Evolutionary conservation across 2,797 vertebrate species (phyloP).

Genomic region (Rhinogobio ventralis): DNA sequence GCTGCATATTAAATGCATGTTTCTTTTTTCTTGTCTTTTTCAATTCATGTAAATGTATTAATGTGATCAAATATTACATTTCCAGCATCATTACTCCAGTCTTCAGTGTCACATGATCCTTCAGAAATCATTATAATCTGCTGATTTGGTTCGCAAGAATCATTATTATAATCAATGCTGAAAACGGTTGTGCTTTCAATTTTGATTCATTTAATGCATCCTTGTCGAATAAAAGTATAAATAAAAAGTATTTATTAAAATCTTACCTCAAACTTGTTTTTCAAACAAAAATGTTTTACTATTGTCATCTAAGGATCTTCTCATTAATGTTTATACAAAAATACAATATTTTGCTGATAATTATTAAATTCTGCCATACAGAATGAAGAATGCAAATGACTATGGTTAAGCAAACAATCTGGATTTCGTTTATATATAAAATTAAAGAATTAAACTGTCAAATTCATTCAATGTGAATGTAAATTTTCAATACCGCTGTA

Average conservation of each 20-base stretch:
- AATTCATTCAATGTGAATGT: background rate
- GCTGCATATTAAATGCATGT: background rate
- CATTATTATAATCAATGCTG: background rate
- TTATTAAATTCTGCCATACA: no score
- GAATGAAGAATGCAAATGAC: background rate
- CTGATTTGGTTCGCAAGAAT: background rate
- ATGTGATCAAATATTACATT: background rate
- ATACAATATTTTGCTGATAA: background rate
- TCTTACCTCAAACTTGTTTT: background rate
- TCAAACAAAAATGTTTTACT: background rate
- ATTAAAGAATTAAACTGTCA: background rate
- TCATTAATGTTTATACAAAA: background rate
- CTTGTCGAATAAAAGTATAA: background rate
- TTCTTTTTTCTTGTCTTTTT: background rate
- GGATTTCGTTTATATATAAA: constrained; percentile 1
- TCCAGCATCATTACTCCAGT: background rate
- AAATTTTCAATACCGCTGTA: background rate
- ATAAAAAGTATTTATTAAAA: no score
- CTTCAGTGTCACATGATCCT: background rate
- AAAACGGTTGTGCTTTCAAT: background rate
- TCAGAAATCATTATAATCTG: background rate
- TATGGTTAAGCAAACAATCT: background rate
- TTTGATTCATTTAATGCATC: background rate
- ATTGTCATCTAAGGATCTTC: background rate
- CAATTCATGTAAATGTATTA: background rate